Base-by-base conservation (phyloP, 2,113 vertebrate species). In the Lycaon pictus region DNA sequence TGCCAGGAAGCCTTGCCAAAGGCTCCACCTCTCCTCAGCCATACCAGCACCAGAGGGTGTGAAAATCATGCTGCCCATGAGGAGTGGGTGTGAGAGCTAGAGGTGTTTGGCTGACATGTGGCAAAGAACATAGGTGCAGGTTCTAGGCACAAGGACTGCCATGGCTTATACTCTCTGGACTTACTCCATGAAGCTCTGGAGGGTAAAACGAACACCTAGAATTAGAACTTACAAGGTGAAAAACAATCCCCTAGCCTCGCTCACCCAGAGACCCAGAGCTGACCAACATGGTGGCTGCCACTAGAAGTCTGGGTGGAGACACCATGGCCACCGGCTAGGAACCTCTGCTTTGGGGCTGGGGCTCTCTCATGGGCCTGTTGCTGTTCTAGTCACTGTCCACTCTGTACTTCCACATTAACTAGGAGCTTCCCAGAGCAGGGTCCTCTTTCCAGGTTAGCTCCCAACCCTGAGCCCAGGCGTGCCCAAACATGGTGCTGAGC, bases 1-100 rank as follows among this genome's bases (percentile, higher is more conserved):
- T 87, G 95, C 23, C 88, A 1, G 4, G 22, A 93, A 65, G 90
- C 60, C 77, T 9, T 6, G 74, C 90, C 95, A 83, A 56, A 37
- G 67, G 74, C 69, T 12, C 77, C 22, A 8, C 87, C 32, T 79
- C 79, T 32, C 67, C 87, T 74, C 27, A 17, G 63, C 53, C 79
- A 56, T 87, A 32, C 48, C 51, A 22, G n/a, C 67, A 48, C 37
- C 19, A 7, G 27, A 62, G 55, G 32, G 29, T 4, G 3, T 62
- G 67, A 53, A 80, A 81, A 84, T 8, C 13, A 7, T 1, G 27
- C 19, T n/a, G 80, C n/a, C 92, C 67, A 51, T 1, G 0, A 88
- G 83, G 69, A 60, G 37, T 0, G 11, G 23, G 71, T 16, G 17
- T 32, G 53, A 35, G 51, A 51, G 77, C 62, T 4, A 2, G 4